Evolutionary conservation across 2,797 vertebrate species (phyloP), one percentile per base, ranked within the genome.

Genomic region (Glyptemys insculpta): DNA sequence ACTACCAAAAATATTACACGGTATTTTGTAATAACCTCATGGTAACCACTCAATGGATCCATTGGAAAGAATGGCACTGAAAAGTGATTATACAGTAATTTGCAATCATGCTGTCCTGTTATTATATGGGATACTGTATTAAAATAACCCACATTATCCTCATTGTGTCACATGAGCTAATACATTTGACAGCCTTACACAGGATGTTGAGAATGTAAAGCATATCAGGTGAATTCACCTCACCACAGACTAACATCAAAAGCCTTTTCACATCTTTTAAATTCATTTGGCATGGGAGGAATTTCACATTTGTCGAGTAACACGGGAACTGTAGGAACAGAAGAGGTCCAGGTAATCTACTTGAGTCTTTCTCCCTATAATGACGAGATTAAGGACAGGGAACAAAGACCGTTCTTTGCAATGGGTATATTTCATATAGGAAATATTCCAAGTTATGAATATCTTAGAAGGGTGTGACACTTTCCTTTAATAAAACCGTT

Each of bases 1-100:
- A 72, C 57, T 92, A 94, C 85, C 83, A 94, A 91, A 95, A 92
- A 49, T 85, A 90, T 91, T 89, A 93, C 65, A 79, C 52, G 74
- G 80, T 3, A 53, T 85, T 95, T 91, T 91, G 80, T 85, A 95
- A 49, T 89, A 96, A 89, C 85, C 15, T 95, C 72, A 44, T 49
- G 41, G 79, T 74, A 87, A 86, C 83, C 57, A 34, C 23, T 90
- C 31, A n/a, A n/a, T 83, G 37, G 86, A 88, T 76, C 81, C 84
- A 79, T 12, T 59, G 57, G 53, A 85, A 94, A 91, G 79, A 88
- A 47, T 5, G 16, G 50, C 83, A 34, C 19, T 85, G 53, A 27
- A 47, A 85, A 78, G 81, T 6, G 59, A 49, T 4, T 88, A 83
- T 59, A 53, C 83, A 81, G 27, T 34, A 4, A 56, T 90, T 86